Conservation (phyloP, 2,797 vertebrate genomes). For the Falco biarmicus region DNA sequence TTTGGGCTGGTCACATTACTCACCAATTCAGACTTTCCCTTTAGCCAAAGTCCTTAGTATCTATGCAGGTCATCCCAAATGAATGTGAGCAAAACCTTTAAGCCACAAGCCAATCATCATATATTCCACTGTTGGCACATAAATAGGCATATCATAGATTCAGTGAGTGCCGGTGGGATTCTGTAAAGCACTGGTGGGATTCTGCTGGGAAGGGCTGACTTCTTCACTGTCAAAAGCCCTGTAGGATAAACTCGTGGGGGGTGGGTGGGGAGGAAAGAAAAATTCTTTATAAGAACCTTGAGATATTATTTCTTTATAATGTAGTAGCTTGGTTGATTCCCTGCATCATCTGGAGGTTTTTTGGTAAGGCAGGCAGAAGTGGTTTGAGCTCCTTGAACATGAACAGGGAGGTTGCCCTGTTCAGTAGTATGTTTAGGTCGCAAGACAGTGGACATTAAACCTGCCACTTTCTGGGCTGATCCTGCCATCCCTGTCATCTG, state of each 20-base stretch:
- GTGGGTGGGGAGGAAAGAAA: too few species aligned
- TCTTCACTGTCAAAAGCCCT: neutral
- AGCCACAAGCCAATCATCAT: neutral
- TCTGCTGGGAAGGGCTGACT: neutral
- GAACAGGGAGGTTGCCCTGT: neutral
- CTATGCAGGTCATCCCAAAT: neutral
- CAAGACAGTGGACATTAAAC: neutral
- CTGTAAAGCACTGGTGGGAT: neutral
- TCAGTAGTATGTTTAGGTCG: neutral
- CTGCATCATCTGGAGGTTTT: neutral
- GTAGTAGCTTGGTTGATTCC: neutral
- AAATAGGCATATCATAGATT: neutral
- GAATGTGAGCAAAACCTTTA: slow-evolving; percentile 8
- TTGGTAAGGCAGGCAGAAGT: neutral
- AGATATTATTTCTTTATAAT: neutral
- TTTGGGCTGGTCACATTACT: neutral
- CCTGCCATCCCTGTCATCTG: neutral
- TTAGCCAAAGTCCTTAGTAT: neutral
- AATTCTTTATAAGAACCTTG: neutral
- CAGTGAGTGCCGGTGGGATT: neutral
- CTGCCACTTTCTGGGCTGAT: neutral
- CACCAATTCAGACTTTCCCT: slow-evolving; percentile 22
- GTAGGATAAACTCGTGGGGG: neutral
- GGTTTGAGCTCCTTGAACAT: neutral
- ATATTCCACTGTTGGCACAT: neutral